Evolutionary conservation across 2,888 invertebrate species (phyloP), one percentile per base, ranked within the genome.

Genomic region (Brenthis hecate): DNA sequence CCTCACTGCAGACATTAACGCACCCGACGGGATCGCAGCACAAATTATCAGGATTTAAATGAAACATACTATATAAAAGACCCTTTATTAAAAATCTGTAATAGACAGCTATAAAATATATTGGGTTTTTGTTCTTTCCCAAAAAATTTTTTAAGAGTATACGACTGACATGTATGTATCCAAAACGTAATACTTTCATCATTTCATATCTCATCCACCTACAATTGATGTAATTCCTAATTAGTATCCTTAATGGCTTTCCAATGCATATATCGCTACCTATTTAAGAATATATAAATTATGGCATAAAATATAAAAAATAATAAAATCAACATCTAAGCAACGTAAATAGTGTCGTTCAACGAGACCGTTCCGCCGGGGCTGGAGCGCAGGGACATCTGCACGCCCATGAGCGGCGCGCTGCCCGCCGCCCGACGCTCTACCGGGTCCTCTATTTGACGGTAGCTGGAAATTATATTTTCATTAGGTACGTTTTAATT

Each of bases 1-100:
- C 66, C 84, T 97, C 19, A 81, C 90, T 85, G 65, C 82, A 81
- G 73, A 85, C 76, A 70, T 77, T 5, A 76, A 76, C 16, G 70
- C 72, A 1, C 55, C 80, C 0, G 73, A 68, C 54, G 79, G 68
- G 28, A 79, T 89, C 5, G 86, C 87, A 1, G 89, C 89, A 13
- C 91, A 92, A 76, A 88, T 92, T 72, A 75, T 92, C 74, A 86
- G 92, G 68, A 88, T 92, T 81, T 92, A 80, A 83, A 23, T 6
- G 16, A 32, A 62, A 13, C 14, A 19, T 16, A 16, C 13, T 51
- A 36, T 53, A 13, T 51, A 54, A 19, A 28, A 11, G 16, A 28
- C 16, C 28, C n/a, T 50, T 60, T 60, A 16, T 28, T 60, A 32
- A 47, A 14, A 57, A 6, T 19, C 19, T 1, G 28, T 28, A 28